Base-by-base conservation (phyloP, 2,888 invertebrate species). In the Chloromyia formosa region DNA sequence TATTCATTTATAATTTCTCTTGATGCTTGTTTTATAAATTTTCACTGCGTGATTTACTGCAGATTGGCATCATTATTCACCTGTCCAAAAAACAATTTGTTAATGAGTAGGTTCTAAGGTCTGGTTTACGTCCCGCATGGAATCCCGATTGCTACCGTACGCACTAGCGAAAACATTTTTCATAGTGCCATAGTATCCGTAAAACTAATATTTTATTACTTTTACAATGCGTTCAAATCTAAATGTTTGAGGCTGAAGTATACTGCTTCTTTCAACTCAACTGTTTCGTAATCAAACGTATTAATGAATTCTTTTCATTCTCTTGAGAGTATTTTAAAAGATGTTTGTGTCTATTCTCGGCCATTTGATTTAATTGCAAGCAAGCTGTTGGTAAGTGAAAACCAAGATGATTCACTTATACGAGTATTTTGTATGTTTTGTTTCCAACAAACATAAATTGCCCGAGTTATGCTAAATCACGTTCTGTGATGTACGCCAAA, bases 401-500 rank as follows among this genome's bases (percentile, higher is more conserved):
- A 42, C 42, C 5, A 42, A 42, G 42, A 42, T 42, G 42, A 42
- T 9, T 42, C 42, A 42, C 42, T 42, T 5, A 42, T 42, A 42
- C 42, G n/a, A n/a, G n/a, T n/a, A n/a, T n/a, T 42, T 42, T 12
- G 5, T 12, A 42, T 42, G 12, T 42, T 42, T 42, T 42, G 12
- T 42, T 42, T 42, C 12, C 42, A 42, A 9, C 12, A n/a, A n/a
- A n/a, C n/a, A n/a, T 42, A 5, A 42, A 42, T 42, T 42, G 42
- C 5, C 5, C 42, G 54, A 16, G 5, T 61, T 27, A 20, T 35
- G 61, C 27, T 14, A 61, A 61, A 64, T 45, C 20, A 64, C n/a
- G 40, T 42, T 64, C 16, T 64, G 64, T 40, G 64, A 64, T 45
- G 64, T 40, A 45, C 40, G 64, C 64, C 64, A 64, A 64, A 14